These are phyloP conservation scores for Phyto melanocephala DNA, from an alignment of 2,888 invertebrate species.

Conservation along the genomic window DNA sequence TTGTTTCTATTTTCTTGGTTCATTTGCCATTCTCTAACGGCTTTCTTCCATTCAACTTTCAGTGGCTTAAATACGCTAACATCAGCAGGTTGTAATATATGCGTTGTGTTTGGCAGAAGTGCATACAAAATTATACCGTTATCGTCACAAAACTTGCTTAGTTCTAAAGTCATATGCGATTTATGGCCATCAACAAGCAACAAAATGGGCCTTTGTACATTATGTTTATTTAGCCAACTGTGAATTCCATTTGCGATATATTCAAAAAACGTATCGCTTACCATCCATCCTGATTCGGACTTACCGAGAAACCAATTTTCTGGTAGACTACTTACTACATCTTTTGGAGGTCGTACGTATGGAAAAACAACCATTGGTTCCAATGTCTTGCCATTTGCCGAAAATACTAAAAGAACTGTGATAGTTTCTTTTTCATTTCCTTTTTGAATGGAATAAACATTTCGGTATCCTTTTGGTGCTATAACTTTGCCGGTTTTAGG, in stretches of 20 bases:
- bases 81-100: constrained; percentile 54
- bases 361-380: constrained; percentile 51
- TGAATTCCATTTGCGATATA: constrained; percentile 32
- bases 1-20: constrained; percentile 15
- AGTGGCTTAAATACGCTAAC: constrained; percentile 21
- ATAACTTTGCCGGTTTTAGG: background rate
- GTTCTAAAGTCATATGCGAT: constrained; percentile 47
- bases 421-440: constrained; percentile 41
- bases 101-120: constrained; percentile 53
- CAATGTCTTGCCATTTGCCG: constrained; percentile 36
- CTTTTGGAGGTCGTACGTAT: constrained; percentile 27
- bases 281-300: constrained; percentile 50
- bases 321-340: constrained; percentile 35
- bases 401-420: constrained; percentile 32
- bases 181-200: constrained; percentile 60
- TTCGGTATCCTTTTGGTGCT: background rate
- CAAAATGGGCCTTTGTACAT: constrained; percentile 51
- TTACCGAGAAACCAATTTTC: constrained; percentile 43
- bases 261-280: constrained; percentile 44
- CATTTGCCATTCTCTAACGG: background rate
- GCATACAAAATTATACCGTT: constrained; percentile 52
- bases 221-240: constrained; percentile 39
- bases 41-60: constrained; percentile 20
- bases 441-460: background rate
- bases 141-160: constrained; percentile 52